These are phyloP conservation scores for Spodoptera frugiperda DNA, from an alignment of 1,140 invertebrate species.

Conservation along the genomic window DNA sequence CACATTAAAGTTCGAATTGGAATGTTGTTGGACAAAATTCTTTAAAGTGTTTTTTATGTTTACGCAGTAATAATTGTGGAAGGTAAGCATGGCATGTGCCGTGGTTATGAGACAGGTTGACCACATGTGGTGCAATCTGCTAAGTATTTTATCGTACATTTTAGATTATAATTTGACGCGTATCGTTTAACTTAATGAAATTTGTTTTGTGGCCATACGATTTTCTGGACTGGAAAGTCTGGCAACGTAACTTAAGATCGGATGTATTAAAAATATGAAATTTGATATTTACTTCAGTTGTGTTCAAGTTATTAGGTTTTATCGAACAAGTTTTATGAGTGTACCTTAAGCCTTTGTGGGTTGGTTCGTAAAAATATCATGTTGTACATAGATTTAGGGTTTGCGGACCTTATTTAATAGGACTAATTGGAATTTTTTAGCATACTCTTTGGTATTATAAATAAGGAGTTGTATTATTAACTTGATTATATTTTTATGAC, in stretches of 20 bases:
- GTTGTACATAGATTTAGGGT: conserved; percentile 25
- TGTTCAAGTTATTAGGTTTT: conserved; percentile 36
- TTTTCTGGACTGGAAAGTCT: conserved; percentile 50
- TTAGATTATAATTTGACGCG: conserved; percentile 78
- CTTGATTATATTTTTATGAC: too few relatives aligned
- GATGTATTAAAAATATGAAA: conserved; percentile 44
- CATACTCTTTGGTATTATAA: not conserved
- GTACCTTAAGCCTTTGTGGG: conserved; percentile 6
- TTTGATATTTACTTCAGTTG: conserved; percentile 32
- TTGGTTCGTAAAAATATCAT: conserved; percentile 11
- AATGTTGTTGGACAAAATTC: conserved; percentile 46
- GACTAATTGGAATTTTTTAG: not conserved
- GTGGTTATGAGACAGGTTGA: conserved; percentile 83
- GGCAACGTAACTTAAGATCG: conserved; percentile 34
- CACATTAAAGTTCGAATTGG: conserved; percentile 46
- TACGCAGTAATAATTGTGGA: conserved; percentile 72
- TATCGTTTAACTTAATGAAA: conserved; percentile 73
- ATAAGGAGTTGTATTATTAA: too few relatives aligned
- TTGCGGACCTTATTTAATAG: conserved; percentile 1
- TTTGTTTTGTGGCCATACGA: conserved; percentile 61
- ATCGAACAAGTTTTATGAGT: conserved; percentile 25
- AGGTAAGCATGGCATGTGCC: conserved; percentile 84
- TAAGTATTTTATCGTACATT: conserved; percentile 76
- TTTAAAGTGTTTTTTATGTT: conserved; percentile 72
- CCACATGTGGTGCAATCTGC: conserved; percentile 84